phyloP scores from a whole-genome alignment of 92 coral and sea anemone genomes.

The Pocillopora meandrina region DNA sequence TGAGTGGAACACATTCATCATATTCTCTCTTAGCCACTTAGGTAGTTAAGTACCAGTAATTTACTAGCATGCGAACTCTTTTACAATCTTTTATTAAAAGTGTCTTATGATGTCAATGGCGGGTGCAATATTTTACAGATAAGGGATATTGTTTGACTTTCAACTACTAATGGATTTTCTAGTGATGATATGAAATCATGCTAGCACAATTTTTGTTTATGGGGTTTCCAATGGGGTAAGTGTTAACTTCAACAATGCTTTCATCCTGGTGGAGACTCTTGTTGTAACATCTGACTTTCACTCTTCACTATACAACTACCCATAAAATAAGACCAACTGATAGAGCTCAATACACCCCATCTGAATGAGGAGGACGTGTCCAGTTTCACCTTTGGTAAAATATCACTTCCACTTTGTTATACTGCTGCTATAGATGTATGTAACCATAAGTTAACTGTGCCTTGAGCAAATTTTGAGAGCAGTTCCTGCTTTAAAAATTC shows the following conservation, averaged over 20 bases:
- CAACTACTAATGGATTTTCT: not conserved
- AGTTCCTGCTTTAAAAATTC: too few species aligned
- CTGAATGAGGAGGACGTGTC: too few species aligned
- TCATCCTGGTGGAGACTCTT: not conserved
- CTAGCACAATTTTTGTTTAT: too few species aligned
- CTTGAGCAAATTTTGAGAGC: too few species aligned
- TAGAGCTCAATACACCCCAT: too few species aligned
- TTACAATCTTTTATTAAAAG: not conserved
- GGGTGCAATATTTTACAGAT: not conserved
- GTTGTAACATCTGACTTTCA: not conserved
- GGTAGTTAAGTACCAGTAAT: not conserved
- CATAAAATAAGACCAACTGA: too few species aligned
- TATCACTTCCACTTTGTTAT: too few species aligned
- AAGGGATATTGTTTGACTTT: not conserved
- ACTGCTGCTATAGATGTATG: too few species aligned
- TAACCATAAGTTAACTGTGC: too few species aligned
- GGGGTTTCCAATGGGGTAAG: too few species aligned
- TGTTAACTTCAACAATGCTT: not conserved
- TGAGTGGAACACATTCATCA: not conserved
- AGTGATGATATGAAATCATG: not conserved
- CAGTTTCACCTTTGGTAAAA: too few species aligned
- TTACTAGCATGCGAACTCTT: not conserved
- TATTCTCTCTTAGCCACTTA: constrained; percentile 4
- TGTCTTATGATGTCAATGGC: not conserved
- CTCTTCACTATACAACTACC: not conserved